Base-by-base conservation (phyloP, 37 sponge, comb jelly and placozoan genomes). In the Eunapius fragilis region DNA sequence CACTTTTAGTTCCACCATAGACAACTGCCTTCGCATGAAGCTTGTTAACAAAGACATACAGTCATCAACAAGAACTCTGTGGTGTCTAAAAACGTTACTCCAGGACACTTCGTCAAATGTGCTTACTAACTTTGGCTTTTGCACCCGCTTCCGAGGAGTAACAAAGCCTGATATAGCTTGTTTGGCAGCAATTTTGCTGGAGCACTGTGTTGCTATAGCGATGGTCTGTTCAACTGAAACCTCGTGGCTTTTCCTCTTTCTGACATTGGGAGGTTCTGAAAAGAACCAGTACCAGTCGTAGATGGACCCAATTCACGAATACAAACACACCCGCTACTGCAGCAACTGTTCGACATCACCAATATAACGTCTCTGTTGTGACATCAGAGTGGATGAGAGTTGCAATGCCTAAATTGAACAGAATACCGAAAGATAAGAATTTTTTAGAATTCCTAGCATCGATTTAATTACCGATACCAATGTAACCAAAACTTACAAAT, bases 71-170 rank as follows among this genome's bases (percentile, higher is more conserved):
- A 32, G 13, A 72, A 31, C 26, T 72, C 74, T 72, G 74, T 22
- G 30, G 30, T 72, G 30, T 72, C 74, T 72, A 32, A 72, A 72
- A 33, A 72, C 31, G 14, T 31, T 33, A 32, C 74, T 33, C 74
- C 9, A 72, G 30, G 74, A 72, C 30, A 72, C 74, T 58, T 58
- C 58, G 58, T 58, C 58, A 58, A 58, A 58, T 58, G 58, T 58
- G 58, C 58, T 58, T 58, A 58, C 58, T 58, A 58, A 58, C 58
- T 45, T 45, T 4, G 58, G 58, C 58, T 11, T 58, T 58, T 58
- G 7, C 58, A 58, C 58, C 58, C 58, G 58, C 58, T 58, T 58
- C 58, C 58, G 7, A 58, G 58, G 58, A 58, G 58, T 58, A 58
- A 58, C 58, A 58, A 58, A 58, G 58, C 58, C 58, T 58, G 58